These are phyloP conservation scores for Asarcornis scutulata DNA, from an alignment of 2,113 vertebrate species.

Conservation along the genomic window DNA sequence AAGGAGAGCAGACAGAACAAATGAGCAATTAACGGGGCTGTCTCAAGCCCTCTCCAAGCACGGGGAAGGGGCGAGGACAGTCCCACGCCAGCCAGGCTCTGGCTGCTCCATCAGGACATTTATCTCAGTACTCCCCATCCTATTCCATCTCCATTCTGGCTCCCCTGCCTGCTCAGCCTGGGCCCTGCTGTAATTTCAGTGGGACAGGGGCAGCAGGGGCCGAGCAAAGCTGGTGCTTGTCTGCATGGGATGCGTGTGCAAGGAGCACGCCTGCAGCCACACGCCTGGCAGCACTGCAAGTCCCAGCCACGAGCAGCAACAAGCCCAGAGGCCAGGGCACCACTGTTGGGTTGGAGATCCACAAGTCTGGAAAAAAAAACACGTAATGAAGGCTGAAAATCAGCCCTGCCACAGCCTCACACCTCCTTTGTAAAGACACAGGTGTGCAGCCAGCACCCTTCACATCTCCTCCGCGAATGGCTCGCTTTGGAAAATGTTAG, in stretches of 20 bases:
- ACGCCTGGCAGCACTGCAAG: background rate
- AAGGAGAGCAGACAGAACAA: background rate
- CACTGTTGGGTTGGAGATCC: background rate
- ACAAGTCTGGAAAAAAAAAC: fast-evolving
- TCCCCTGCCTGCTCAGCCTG: background rate
- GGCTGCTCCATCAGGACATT: background rate
- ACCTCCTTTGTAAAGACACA: background rate
- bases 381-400: background rate
- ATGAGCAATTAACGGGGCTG: background rate
- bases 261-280: too few relatives aligned
- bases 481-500: background rate
- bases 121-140: background rate
- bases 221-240: background rate
- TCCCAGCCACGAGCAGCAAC: background rate
- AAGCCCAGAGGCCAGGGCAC: background rate
- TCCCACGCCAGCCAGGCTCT: background rate
- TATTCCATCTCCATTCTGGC: background rate
- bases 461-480: background rate
- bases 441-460: background rate
- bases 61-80: background rate
- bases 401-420: background rate
- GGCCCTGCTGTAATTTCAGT: background rate
- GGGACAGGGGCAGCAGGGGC: too few relatives aligned
- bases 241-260: too few relatives aligned
- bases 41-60: background rate